Base-by-base conservation (phyloP, 2,797 vertebrate genomes). In the Synanceia verrucosa region DNA sequence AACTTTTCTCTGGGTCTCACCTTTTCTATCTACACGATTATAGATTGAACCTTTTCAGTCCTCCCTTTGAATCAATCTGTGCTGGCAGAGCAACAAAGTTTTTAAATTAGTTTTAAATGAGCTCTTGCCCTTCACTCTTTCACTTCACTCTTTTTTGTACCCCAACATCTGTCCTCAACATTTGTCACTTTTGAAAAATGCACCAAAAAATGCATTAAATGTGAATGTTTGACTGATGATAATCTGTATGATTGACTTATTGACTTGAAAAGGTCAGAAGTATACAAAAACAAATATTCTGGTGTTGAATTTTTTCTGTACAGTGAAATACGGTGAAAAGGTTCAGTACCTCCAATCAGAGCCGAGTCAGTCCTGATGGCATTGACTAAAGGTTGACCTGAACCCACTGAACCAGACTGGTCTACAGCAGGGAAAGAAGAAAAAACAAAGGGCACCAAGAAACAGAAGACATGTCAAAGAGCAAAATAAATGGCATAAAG, bases 281-380 rank as follows among this genome's bases (percentile, higher is more conserved):
- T 18, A 26, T 3, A 41, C 11, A 9, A 67, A 48, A 65, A 23
- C 23, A 44, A 55, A 29, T 10, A 34, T 39, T 10, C 12, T 14
- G 53, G 4, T 47, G 29, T 41, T 24, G n/a, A n/a, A n/a, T 12
- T 31, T n/a, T 60, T 39, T 9, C 21, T 56, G 50, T 28, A 13
- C 21, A 71, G 29, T 12, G 18, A 41, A 66, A 33, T 10, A 57
- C 0, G 3, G 39, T 33, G 41, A 79, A 63, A 76, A 11, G 55
- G 57, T 72, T 68, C 57, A 72, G 82, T 99, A 98, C 97, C 97
- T 97, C 97, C 97, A 86, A 98, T 97, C 84, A 99, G 91, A 85
- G 97, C 96, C 43, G 97, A 97, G 90, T 97, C 96, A 56, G 90
- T 96, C 94, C 81, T 94, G 86, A 96, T 95, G 85, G 94, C 93